Evolutionary conservation across 2,888 invertebrate genomes (phyloP).

Genomic region (Unio pictorum): DNA sequence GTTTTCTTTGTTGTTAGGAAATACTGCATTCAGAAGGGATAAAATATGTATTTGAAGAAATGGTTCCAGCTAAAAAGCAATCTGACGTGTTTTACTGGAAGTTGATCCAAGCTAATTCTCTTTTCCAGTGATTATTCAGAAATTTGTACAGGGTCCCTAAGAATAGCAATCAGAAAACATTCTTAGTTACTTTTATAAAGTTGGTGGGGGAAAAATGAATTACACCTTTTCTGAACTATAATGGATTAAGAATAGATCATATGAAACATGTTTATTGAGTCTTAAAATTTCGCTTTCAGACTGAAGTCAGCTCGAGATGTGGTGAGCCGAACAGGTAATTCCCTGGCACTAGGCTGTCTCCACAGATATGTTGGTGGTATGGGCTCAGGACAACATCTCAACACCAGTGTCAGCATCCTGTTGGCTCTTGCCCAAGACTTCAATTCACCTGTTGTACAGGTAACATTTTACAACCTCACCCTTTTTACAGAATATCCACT

Average conservation of each 20-base stretch:
- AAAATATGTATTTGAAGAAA: too few relatives aligned
- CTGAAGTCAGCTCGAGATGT: slow-evolving; percentile 90
- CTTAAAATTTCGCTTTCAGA: slow-evolving; percentile 41
- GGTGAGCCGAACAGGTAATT: slow-evolving; percentile 86
- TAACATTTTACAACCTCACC: slow-evolving; percentile 58
- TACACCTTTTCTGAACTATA: too few relatives aligned
- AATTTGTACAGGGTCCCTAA: too few relatives aligned
- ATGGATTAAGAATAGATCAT: not conserved
- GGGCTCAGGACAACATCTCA: slow-evolving; percentile 94
- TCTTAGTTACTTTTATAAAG: not conserved
- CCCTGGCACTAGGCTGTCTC: slow-evolving; percentile 94
- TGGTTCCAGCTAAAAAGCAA: too few relatives aligned
- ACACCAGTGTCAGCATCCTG: slow-evolving; percentile 93
- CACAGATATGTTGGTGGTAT: slow-evolving; percentile 96
- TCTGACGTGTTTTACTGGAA: too few relatives aligned
- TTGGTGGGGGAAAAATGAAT: too few relatives aligned
- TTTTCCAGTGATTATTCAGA: too few relatives aligned
- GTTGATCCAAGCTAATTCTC: too few relatives aligned
- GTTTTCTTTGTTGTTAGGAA: too few relatives aligned
- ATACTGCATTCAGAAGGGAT: too few relatives aligned
- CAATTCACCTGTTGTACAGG: slow-evolving; percentile 94
- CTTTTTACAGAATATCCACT: too few relatives aligned
- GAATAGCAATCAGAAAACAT: too few relatives aligned
- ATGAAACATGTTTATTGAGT: not conserved
- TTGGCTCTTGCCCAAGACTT: slow-evolving; percentile 94